phyloP scores from a whole-genome alignment of 2,113 vertebrate species.

The Galemys pyrenaicus region DNA sequence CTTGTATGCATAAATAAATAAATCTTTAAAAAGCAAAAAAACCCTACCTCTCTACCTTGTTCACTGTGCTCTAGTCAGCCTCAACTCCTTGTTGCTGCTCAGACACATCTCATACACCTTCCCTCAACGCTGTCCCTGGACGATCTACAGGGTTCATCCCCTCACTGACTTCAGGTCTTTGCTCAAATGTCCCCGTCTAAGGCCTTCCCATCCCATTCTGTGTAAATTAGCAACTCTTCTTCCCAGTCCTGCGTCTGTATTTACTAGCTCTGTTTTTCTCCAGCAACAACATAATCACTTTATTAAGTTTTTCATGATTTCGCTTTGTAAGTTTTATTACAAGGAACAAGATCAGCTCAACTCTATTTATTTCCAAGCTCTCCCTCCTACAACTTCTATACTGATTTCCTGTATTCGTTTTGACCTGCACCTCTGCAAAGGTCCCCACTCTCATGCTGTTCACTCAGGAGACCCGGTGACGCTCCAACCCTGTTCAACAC shows the following conservation, averaged over 20 bases:
- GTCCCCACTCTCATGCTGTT: neutral
- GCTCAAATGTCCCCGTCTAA: neutral
- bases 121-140: neutral
- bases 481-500: neutral
- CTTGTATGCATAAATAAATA: no score
- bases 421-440: neutral
- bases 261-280: neutral
- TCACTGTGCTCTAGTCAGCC: neutral
- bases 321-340: neutral
- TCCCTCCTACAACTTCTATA: neutral
- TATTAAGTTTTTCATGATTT: neutral
- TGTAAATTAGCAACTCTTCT: neutral
- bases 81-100: neutral
- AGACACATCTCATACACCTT: neutral
- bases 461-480: neutral
- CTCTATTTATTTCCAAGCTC: neutral
- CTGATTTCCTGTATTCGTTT: neutral
- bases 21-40: no score
- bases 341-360: neutral
- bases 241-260: neutral
- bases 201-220: neutral
- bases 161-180: neutral
- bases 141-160: neutral
- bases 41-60: neutral
- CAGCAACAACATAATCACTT: neutral